Evolutionary conservation across 1,140 invertebrate species (phyloP).

Genomic region (Tenebrio molitor): DNA sequence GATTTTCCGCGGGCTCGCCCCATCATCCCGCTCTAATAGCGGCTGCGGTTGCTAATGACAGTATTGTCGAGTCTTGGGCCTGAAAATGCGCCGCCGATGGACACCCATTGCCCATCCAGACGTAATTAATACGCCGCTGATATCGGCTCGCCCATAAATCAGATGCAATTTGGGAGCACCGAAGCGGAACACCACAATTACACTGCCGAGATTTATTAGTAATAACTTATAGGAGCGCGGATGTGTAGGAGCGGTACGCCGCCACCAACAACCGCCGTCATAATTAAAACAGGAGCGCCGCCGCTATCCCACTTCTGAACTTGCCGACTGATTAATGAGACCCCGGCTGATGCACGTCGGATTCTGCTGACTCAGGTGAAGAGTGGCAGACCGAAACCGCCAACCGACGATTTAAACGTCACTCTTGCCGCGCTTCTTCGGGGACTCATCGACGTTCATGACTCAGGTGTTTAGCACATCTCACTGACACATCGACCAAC

Average conservation of each 20-base stretch:
- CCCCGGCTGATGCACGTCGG: slow-evolving; percentile 18
- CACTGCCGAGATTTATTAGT: slow-evolving; percentile 59
- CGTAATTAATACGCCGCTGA: slow-evolving; percentile 47
- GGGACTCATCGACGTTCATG: too few species aligned
- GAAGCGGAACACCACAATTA: slow-evolving; percentile 59
- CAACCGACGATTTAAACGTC: slow-evolving; percentile 10
- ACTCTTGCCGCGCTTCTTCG: neutral
- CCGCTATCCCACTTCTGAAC: slow-evolving; percentile 12
- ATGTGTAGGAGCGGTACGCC: neutral
- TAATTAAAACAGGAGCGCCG: slow-evolving; percentile 36
- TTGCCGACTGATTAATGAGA: slow-evolving; percentile 38
- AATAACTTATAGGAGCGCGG: slow-evolving; percentile 56
- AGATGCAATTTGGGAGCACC: slow-evolving; percentile 55
- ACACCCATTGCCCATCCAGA: slow-evolving; percentile 5
- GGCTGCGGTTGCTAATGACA: slow-evolving; percentile 46
- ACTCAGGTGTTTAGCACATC: too few species aligned
- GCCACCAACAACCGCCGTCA: slow-evolving; percentile 1
- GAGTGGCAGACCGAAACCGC: slow-evolving; percentile 35
- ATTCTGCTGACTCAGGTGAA: slow-evolving; percentile 41
- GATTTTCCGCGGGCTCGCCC: neutral
- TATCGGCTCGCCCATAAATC: slow-evolving; percentile 55
- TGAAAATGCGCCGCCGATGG: neutral
- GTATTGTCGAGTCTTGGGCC: slow-evolving; percentile 37
- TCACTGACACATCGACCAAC: too few species aligned
- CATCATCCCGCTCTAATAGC: slow-evolving; percentile 3